phyloP scores from a whole-genome alignment of 2,113 vertebrate genomes.

The Pedionomus torquatus region DNA sequence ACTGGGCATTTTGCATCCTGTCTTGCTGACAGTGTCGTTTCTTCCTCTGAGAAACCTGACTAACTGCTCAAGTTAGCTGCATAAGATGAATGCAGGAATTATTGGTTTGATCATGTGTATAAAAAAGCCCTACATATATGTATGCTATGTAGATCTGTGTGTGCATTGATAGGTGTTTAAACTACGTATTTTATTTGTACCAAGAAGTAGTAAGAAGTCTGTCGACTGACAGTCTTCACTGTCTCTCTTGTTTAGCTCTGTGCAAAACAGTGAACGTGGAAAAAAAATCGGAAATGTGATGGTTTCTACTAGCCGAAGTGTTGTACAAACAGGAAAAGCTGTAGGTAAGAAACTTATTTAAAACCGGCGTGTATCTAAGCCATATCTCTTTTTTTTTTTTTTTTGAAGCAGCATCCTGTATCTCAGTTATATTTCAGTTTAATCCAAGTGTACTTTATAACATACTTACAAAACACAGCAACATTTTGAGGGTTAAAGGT shows the following conservation, averaged over 20 bases:
- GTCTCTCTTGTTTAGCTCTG: conserved; percentile 81
- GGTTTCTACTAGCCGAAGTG: conserved; percentile 91
- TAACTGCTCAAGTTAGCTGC: background rate
- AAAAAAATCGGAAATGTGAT: conserved; percentile 95
- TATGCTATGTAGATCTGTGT: background rate
- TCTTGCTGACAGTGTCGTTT: background rate
- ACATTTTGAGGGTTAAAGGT: background rate
- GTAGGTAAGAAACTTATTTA: conserved; percentile 82
- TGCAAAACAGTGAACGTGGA: conserved; percentile 96
- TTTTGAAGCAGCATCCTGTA: background rate
- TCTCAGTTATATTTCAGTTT: background rate
- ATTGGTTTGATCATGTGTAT: background rate
- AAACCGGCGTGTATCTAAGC: background rate
- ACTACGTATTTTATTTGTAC: background rate
- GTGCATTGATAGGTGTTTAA: background rate
- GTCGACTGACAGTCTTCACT: background rate
- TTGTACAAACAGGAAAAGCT: conserved; percentile 95
- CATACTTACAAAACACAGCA: background rate
- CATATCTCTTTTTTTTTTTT: fast-evolving
- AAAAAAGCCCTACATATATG: background rate
- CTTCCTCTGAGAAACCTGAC: background rate
- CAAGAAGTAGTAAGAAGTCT: background rate
- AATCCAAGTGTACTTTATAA: background rate
- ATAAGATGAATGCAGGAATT: background rate
- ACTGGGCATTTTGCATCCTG: background rate